phyloP scores from a whole-genome alignment of 64 coral and sea anemone genomes.

The Montipora sp. region DNA sequence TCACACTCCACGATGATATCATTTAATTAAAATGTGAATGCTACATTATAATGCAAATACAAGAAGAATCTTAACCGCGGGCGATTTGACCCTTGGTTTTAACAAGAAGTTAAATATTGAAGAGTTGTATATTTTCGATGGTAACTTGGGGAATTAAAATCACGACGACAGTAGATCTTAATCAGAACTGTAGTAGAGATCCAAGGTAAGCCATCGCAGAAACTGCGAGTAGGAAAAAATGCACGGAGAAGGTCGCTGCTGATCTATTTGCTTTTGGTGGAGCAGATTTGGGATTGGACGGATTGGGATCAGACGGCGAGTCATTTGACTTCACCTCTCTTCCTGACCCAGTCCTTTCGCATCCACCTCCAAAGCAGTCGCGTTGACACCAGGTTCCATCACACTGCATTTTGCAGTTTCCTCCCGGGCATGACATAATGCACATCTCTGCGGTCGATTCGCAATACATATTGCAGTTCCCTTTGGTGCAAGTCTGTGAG shows the following conservation, averaged over 20 bases:
- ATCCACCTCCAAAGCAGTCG: slow-evolving; percentile 9
- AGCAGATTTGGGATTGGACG: background rate
- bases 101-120: too few species aligned
- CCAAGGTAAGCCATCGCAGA: background rate
- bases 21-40: too few species aligned
- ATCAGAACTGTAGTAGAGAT: background rate
- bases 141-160: too few species aligned
- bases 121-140: too few species aligned
- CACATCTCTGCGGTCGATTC: slow-evolving; percentile 14
- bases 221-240: background rate
- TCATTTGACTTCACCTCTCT: background rate
- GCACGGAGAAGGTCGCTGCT: background rate
- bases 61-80: too few species aligned
- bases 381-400: slow-evolving; percentile 18
- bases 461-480: slow-evolving; percentile 33
- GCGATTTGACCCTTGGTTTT: too few species aligned
- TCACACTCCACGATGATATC: background rate
- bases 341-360: background rate
- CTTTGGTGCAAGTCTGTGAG: slow-evolving; percentile 12
- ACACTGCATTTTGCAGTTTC: slow-evolving; percentile 20
- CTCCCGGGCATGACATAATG: slow-evolving; percentile 31
- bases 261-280: background rate
- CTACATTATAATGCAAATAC: too few species aligned
- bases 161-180: too few species aligned
- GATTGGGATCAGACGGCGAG: background rate